A percentile compares a stretch with the other conserved stretches of the same genome.
Evolutionary conservation across 2,113 vertebrate genomes (phyloP).

Genomic region (Microcebus murinus): DNA sequence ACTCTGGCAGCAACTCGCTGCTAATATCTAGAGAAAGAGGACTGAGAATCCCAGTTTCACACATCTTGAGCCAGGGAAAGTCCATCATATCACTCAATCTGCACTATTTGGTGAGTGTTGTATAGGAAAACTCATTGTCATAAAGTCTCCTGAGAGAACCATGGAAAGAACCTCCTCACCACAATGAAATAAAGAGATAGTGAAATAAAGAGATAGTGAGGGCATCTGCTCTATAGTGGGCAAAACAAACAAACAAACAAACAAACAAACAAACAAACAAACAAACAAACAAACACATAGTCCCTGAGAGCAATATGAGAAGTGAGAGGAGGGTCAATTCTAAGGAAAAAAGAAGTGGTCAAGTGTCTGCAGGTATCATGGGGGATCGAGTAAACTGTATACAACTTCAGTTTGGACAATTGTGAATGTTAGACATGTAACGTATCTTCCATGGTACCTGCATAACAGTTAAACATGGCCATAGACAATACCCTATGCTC

Average conservation of each 20-base stretch:
- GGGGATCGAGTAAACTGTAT: neutral
- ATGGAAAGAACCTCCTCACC: neutral
- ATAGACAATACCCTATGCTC: neutral
- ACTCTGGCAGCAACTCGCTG: neutral
- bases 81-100: too few relatives aligned
- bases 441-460: neutral
- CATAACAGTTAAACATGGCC: accelerated
- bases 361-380: neutral
- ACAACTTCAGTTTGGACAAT: neutral
- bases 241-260: neutral
- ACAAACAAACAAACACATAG: neutral
- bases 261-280: too few relatives aligned
- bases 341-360: neutral
- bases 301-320: neutral
- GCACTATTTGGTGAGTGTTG: neutral
- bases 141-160: neutral
- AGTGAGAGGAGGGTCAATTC: neutral
- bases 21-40: neutral
- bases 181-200: neutral
- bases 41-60: neutral
- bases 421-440: neutral
- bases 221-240: neutral
- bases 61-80: neutral
- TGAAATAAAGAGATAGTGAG: neutral
- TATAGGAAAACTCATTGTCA: neutral